Evolutionary conservation across 2,797 vertebrate genomes (phyloP), one percentile per base, ranked within the genome.

Genomic region (Craterocephalus amniculus): DNA sequence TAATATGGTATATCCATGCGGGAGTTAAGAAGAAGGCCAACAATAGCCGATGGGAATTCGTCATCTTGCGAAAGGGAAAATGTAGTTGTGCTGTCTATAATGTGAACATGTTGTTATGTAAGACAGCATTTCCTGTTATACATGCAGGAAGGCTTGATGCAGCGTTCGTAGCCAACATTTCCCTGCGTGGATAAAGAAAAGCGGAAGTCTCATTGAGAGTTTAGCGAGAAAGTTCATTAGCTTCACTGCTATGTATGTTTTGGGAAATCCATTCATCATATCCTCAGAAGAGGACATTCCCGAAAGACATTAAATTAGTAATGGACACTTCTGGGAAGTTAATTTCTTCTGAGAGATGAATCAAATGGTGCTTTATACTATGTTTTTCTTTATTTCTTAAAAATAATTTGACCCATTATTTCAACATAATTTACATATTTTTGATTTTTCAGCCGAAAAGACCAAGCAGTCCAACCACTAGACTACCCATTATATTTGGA

Each of bases 1-100:
- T 61, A 78, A 83, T 72, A 49, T 57, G 24, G 60, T 66, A 55
- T 84, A 81, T 75, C 70, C 67, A 51, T 3, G 2, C 69, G 60
- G 70, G n/a, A 77, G 68, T 52, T 64, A 38, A 78, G 49, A 1
- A 31, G 34, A 71, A 6, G 32, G 20, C 45, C 20, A 34, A n/a
- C n/a, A n/a, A n/a, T n/a, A n/a, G n/a, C n/a, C n/a, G n/a, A n/a
- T n/a, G n/a, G n/a, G n/a, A n/a, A n/a, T n/a, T n/a, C n/a, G n/a
- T n/a, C n/a, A n/a, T n/a, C n/a, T n/a, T 31, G 36, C 24, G 8
- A 29, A 9, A 51, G 14, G 13, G 7, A 65, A 27, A 6, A 52
- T 63, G 1, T 18, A 9, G 27, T 43, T 18, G 26, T 12, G 36
- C 34, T 36, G 18, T 22, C 10, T 29, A 10, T 0, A 20, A 55